phyloP scores from a whole-genome alignment of 1,140 invertebrate genomes.

The Solenopsis invicta region DNA sequence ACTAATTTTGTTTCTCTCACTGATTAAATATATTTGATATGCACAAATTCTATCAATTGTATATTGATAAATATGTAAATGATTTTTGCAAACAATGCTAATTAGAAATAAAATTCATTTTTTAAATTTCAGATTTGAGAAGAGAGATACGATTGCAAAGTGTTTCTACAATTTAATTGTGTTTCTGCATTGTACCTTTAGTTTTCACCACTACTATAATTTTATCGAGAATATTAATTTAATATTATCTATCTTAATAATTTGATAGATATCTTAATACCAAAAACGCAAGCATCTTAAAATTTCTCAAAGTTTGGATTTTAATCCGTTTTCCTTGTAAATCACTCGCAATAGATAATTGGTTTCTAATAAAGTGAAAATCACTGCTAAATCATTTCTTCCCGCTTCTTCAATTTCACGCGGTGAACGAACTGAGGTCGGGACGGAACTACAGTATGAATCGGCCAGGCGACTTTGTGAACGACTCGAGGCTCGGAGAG shows the following conservation, averaged over 20 bases:
- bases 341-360: not conserved
- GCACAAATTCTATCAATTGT: not conserved
- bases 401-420: not conserved
- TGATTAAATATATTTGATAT: not conserved
- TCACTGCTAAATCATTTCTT: slow-evolving; percentile 8
- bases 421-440: not conserved
- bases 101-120: slow-evolving; percentile 7
- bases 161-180: not conserved
- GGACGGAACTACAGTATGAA: slow-evolving; percentile 34
- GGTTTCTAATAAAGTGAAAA: not conserved
- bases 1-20: not conserved
- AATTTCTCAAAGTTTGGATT: not conserved
- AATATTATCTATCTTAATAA: not conserved
- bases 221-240: not conserved
- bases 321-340: not conserved
- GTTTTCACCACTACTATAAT: not conserved
- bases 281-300: not conserved
- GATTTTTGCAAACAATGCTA: not conserved
- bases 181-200: not conserved
- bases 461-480: slow-evolving; percentile 56
- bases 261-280: not conserved
- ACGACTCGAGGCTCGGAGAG: slow-evolving; percentile 27
- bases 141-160: not conserved
- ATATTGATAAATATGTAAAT: not conserved
- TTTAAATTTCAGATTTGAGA: not conserved